Base-by-base conservation (phyloP, 2,797 vertebrate species). In the Urophycis tenuis region DNA sequence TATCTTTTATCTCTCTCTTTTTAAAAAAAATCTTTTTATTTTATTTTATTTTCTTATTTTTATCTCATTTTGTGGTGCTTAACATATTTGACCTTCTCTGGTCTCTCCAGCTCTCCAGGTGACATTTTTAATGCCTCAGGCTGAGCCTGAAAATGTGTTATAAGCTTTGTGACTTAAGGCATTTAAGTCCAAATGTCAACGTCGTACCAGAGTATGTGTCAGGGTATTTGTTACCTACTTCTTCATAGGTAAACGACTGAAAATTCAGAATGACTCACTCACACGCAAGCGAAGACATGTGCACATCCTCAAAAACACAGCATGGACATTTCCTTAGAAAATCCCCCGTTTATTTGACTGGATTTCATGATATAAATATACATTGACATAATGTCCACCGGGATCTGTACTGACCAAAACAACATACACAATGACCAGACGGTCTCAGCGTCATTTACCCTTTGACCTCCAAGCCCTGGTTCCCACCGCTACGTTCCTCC, bases 271-370 rank as follows among this genome's bases (percentile, higher is more conserved):
- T 22, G n/a, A 70, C 29, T 14, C 30, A 71, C 69, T 31, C 14
- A 6, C 64, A 75, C 39, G 49, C 64, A 75, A 36, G 49, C 75
- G 35, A 17, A 70, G 29, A 33, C 72, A 73, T 45, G 33, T 41
- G 71, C 41, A 71, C 6, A 82, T 67, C 9, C 14, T 93, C 95
- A 1, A 81, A 0, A 75, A 75, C 11, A 83, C 73, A 86, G 78
- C 82, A 1, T 3, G 83, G 17, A 83, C 82, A 80, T 41, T 5
- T 76, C 80, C 67, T 85, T 89, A 86, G 73, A 86, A 91, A 90
- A 92, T 85, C 85, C 84, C 80, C 75, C 79, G 82, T 92, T 92
- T 90, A 90, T 92, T 92, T 72, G 60, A 76, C 87, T 87, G 75
- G 83, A 83, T 85, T 90, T 83, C 81, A 82, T 79, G 71, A 82